These are phyloP conservation scores for Cabera pusaria DNA, from an alignment of 2,888 invertebrate genomes.

Conservation along the genomic window DNA sequence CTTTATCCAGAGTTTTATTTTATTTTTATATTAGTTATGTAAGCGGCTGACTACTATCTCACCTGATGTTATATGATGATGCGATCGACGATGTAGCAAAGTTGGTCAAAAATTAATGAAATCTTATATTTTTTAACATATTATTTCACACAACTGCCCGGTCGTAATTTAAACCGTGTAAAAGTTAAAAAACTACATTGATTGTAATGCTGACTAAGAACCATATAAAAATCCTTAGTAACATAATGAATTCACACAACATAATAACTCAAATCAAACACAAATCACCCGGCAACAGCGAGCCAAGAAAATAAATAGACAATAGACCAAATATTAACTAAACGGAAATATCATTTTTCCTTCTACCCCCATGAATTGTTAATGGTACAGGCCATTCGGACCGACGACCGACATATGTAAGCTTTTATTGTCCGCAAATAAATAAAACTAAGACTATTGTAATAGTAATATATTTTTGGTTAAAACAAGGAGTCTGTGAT, in stretches of 20 bases:
- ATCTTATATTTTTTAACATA: no score
- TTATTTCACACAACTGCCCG: no score
- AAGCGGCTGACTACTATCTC: no score
- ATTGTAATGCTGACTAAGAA: no score
- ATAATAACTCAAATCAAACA: conserved; percentile 23
- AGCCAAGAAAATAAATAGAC: conserved; percentile 14
- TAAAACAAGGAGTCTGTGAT: conserved; percentile 15
- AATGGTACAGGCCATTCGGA: conserved; percentile 37
- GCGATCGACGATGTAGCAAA: no score
- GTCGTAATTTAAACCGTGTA: no score
- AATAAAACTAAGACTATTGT: conserved; percentile 41
- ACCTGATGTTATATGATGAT: no score
- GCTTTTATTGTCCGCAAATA: conserved; percentile 32
- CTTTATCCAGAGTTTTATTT: no score
- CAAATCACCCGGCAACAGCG: conserved; percentile 28
- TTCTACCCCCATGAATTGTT: conserved; percentile 26
- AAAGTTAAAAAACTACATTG: no score
- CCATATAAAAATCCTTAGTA: no score
- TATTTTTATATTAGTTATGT: no score
- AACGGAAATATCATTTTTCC: conserved; percentile 31
- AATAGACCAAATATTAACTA: conserved; percentile 25
- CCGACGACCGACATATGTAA: conserved; percentile 26
- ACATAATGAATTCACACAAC: neutral
- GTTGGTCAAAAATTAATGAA: no score
- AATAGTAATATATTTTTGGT: conserved; percentile 38